Conservation (phyloP, 2,888 invertebrate genomes). For the Netelia inedita region DNA sequence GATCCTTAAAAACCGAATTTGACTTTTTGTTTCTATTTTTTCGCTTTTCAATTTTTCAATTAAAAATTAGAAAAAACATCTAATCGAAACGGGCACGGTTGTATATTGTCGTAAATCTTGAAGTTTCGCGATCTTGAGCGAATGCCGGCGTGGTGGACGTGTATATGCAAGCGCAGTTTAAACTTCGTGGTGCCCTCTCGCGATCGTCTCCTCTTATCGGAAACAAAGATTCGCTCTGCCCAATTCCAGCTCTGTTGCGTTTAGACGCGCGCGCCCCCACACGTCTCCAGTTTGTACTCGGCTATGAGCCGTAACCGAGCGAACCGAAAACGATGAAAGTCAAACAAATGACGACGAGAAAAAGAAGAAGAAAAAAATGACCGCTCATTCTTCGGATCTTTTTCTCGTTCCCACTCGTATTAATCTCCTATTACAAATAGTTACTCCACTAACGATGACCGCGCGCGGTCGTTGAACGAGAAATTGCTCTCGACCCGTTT, state of each 20-base stretch:
- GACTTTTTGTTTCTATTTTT: too few species aligned
- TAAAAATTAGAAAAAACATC: too few species aligned
- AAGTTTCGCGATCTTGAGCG: not conserved
- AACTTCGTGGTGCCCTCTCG: not conserved
- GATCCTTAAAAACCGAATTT: too few species aligned
- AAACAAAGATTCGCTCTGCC: not conserved
- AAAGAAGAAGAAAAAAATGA: conserved; percentile 16
- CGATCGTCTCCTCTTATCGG: conserved; percentile 27
- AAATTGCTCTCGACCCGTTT: conserved; percentile 16
- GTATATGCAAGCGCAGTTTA: not conserved
- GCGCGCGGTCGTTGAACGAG: conserved; percentile 31
- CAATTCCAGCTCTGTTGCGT: too few species aligned
- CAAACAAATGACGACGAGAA: conserved; percentile 47
- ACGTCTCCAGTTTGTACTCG: conserved; percentile 9
- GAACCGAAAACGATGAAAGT: conserved; percentile 44
- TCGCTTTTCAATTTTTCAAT: too few species aligned
- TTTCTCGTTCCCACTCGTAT: conserved; percentile 31
- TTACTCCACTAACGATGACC: conserved; percentile 30
- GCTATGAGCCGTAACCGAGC: conserved; percentile 23
- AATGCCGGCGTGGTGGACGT: not conserved
- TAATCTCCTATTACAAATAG: conserved; percentile 10
- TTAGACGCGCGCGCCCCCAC: too few species aligned
- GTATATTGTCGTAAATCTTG: not conserved
- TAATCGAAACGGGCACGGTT: not conserved
- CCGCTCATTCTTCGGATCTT: conserved; percentile 22